phyloP scores from a whole-genome alignment of 2,113 vertebrate genomes.

The Ceyx melanurus region DNA sequence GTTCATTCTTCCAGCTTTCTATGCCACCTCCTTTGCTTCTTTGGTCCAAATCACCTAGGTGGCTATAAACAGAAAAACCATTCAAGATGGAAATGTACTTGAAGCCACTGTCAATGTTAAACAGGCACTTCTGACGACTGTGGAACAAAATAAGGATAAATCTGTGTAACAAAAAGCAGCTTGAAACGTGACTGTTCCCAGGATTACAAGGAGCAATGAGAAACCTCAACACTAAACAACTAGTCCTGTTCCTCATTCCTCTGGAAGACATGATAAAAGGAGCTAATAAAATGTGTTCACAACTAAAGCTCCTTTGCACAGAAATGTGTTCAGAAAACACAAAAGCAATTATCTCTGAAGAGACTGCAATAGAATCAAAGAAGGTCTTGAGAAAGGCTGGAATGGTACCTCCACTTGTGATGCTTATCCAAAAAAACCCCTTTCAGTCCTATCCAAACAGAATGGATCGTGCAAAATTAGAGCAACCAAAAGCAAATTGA shows the following conservation, averaged over 20 bases:
- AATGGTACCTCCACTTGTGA: background rate
- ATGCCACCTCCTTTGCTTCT: background rate
- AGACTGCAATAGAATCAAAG: background rate
- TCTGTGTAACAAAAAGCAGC: background rate
- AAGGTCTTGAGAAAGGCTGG: background rate
- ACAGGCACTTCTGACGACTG: background rate
- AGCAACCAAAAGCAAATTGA: background rate
- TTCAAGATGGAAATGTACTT: background rate
- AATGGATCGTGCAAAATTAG: background rate
- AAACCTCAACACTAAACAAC: background rate
- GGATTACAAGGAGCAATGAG: background rate
- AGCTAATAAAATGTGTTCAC: background rate
- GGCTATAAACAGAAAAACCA: constrained; percentile 11
- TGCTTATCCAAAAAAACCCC: background rate
- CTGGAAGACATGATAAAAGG: background rate
- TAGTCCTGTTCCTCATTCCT: background rate
- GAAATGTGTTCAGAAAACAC: background rate
- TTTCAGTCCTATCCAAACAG: background rate
- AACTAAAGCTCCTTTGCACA: background rate
- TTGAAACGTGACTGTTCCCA: background rate
- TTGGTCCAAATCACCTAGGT: background rate
- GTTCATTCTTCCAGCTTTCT: constrained; percentile 21
- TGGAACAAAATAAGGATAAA: background rate
- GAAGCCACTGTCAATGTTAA: background rate
- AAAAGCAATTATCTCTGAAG: background rate